These are phyloP conservation scores for Cotesia typhae DNA, from an alignment of 1,140 invertebrate species.

Conservation along the genomic window DNA sequence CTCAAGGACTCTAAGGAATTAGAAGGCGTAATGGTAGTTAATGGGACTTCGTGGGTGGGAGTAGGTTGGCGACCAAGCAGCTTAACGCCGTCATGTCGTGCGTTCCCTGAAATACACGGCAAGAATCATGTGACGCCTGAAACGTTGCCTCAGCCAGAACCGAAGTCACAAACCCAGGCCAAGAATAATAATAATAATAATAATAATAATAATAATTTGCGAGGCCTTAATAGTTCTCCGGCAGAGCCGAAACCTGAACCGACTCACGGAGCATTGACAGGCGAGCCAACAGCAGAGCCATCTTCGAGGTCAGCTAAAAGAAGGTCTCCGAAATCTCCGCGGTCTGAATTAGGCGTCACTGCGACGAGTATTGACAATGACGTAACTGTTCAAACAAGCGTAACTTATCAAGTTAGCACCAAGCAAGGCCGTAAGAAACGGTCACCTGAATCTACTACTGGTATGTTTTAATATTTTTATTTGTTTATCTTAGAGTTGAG, in stretches of 20 bases:
- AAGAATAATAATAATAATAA: conserved; percentile 30
- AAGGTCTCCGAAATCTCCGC: conserved; percentile 56
- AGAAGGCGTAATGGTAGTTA: conserved; percentile 84
- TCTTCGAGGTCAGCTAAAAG: conserved; percentile 58
- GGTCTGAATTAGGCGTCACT: conserved; percentile 42
- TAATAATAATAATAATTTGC: not conserved
- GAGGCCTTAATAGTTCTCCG: not conserved
- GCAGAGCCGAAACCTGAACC: conserved; percentile 53
- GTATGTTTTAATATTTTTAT: not conserved
- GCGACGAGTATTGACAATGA: conserved; percentile 56
- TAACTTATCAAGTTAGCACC: conserved; percentile 76
- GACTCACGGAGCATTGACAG: conserved; percentile 36
- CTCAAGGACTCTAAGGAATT: conserved; percentile 82
- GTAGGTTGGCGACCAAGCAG: conserved; percentile 82
- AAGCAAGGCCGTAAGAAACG: conserved; percentile 63
- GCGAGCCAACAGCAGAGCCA: conserved; percentile 31
- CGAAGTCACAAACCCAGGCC: conserved; percentile 51
- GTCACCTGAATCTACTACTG: conserved; percentile 25
- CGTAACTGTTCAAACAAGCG: conserved; percentile 76
- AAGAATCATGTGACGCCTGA: conserved; percentile 57
- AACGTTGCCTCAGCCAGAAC: conserved; percentile 59
- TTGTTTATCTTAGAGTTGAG: not conserved
- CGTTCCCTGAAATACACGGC: conserved; percentile 75
- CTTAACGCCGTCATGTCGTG: conserved; percentile 77
- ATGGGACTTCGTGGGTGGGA: conserved; percentile 86